These are phyloP conservation scores for Scolopax rusticola DNA, from an alignment of 2,797 vertebrate species.

Conservation along the genomic window DNA sequence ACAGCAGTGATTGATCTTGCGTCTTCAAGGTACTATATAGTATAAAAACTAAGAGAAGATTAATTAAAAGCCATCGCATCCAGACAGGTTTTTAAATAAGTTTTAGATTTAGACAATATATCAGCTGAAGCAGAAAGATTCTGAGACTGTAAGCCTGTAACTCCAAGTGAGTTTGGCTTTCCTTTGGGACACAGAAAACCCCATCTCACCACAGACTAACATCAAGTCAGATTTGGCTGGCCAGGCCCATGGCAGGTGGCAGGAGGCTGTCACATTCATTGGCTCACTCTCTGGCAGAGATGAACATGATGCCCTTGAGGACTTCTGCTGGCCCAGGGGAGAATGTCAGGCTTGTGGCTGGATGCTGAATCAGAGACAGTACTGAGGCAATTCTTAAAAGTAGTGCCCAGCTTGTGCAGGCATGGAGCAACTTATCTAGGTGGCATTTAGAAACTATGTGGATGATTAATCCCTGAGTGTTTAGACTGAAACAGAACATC, in stretches of 20 bases:
- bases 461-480: background rate
- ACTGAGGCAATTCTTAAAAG: background rate
- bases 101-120: conserved; percentile 88
- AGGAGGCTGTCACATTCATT: background rate
- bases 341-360: background rate
- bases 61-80: conserved; percentile 85
- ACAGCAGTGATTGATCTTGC: conserved; percentile 85
- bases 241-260: background rate
- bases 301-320: background rate
- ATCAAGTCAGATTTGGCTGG: conserved; percentile 1
- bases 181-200: conserved; percentile 65
- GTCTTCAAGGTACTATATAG: conserved; percentile 86
- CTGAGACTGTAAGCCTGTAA: conserved; percentile 67
- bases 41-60: conserved; percentile 87
- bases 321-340: background rate
- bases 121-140: conserved; percentile 84
- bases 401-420: background rate
- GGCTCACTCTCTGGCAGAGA: background rate
- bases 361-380: background rate
- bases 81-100: conserved; percentile 88
- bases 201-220: conserved; percentile 24
- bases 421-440: background rate
- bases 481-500: background rate
- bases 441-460: background rate
- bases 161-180: conserved; percentile 66